phyloP scores from a whole-genome alignment of 2,113 vertebrate species.

The Anseranas semipalmata region DNA sequence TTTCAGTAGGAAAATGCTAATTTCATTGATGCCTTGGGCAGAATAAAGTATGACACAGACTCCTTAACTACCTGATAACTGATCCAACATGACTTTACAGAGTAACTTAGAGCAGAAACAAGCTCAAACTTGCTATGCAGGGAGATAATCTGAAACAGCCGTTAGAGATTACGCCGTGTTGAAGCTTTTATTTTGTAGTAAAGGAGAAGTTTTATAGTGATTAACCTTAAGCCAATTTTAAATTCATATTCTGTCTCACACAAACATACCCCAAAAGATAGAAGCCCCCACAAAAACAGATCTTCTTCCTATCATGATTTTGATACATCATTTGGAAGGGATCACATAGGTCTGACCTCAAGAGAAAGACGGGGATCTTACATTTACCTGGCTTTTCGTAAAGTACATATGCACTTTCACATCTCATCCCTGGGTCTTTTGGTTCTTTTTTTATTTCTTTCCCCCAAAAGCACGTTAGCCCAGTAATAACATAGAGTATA shows the following conservation, averaged over 20 bases:
- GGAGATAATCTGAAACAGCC: neutral
- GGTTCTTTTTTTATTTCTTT: neutral
- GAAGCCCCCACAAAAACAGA: neutral
- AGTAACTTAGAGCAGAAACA: neutral
- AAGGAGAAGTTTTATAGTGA: neutral
- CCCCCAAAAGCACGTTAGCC: neutral
- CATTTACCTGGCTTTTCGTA: neutral
- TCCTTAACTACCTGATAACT: neutral
- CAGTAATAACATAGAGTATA: neutral
- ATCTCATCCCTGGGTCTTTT: neutral
- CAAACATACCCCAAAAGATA: neutral
- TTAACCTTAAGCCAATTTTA: neutral
- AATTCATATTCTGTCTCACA: neutral
- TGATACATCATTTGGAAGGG: neutral
- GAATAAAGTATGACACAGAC: neutral
- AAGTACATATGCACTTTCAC: neutral
- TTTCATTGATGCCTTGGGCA: neutral
- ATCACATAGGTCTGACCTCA: neutral
- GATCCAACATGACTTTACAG: neutral
- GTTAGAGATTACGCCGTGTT: neutral
- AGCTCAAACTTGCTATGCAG: neutral
- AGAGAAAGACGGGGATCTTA: neutral
- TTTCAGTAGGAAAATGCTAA: neutral
- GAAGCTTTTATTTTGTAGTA: neutral
- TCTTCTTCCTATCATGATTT: neutral